Evolutionary conservation across 1,140 invertebrate genomes (phyloP), one percentile per base, ranked within the genome.

Genomic region (Leptinotarsa undecemlineata): DNA sequence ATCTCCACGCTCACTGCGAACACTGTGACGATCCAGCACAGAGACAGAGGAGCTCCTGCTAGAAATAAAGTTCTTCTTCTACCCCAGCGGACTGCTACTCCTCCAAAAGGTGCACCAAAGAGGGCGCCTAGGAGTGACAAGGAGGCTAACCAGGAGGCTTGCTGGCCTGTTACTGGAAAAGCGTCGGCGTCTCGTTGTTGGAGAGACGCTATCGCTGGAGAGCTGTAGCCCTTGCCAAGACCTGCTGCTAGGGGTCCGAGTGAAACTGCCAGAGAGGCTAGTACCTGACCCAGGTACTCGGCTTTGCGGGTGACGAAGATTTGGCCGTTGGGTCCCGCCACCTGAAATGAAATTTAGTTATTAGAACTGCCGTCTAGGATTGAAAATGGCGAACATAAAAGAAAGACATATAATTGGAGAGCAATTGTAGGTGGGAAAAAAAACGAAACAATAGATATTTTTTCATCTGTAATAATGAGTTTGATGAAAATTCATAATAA

Each of bases 61-160:
- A 89, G 86, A 6, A 94, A 85, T 4, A 95, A 85, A 1, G 92
- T 90, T 71, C 89, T 87, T 61, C 91, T 87, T 23, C 94, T 86
- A 20, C 94, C 93, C 77, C 91, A 88, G 67, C 91, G 88, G 88
- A 95, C 91, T 66, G 92, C 91, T 80, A 92, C 87, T 2, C 93
- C 92, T 1, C 92, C 92, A 33, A 93, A 86, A 75, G 93, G 90
- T 13, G 92, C 93, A 23, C 93, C 93, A 79, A 94, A 91, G 76
- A 94, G 88, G 11, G 93, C 93, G 82, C 92, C 93, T 60, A 94
- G 86, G 80, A 95, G 89, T 69, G 92, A 93, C 60, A 94, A 85
- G 75, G 92, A 93, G 14, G 93, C 93, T 11, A 95, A 89, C 94
- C 93, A 95, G 61, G 92, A 94, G 4, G 92, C 93, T 84, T 94